Conservation (phyloP, 92 coral and sea anemone genomes). For the Bergia sp. region DNA sequence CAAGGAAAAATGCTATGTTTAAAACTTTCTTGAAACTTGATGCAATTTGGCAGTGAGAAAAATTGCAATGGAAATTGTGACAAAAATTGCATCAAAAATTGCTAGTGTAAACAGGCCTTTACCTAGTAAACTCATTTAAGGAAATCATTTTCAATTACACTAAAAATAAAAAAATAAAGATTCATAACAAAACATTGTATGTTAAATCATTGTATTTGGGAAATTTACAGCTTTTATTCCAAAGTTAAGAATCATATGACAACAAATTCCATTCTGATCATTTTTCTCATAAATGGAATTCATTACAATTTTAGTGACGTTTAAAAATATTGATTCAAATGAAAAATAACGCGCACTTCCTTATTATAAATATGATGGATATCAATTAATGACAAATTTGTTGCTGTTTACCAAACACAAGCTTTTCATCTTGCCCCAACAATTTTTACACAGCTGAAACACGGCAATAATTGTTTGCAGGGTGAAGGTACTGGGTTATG, state of each 20-base stretch:
- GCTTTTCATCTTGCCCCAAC: neutral
- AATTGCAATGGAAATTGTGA: too few species aligned
- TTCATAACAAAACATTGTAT: too few species aligned
- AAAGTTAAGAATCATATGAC: neutral
- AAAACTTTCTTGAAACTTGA: too few species aligned
- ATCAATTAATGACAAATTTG: neutral
- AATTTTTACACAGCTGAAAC: neutral
- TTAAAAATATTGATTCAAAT: neutral
- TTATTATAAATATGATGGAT: neutral
- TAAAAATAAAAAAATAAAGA: too few species aligned
- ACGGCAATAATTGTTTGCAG: neutral
- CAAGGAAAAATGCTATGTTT: too few species aligned
- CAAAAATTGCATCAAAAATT: too few species aligned
- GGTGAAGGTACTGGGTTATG: neutral
- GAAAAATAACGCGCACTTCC: too few species aligned
- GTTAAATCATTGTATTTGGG: neutral
- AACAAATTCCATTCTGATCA: neutral
- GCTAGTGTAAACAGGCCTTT: too few species aligned
- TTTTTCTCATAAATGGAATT: neutral
- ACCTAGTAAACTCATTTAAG: too few species aligned
- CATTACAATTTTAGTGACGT: neutral
- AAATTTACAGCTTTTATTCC: neutral
- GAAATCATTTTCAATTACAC: too few species aligned
- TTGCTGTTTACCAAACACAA: neutral
- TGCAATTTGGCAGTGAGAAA: too few species aligned